A percentile compares a stretch with the other conserved stretches of the same genome.
phyloP scores from a whole-genome alignment of 2,888 invertebrate genomes.

The Aelia acuminata region DNA sequence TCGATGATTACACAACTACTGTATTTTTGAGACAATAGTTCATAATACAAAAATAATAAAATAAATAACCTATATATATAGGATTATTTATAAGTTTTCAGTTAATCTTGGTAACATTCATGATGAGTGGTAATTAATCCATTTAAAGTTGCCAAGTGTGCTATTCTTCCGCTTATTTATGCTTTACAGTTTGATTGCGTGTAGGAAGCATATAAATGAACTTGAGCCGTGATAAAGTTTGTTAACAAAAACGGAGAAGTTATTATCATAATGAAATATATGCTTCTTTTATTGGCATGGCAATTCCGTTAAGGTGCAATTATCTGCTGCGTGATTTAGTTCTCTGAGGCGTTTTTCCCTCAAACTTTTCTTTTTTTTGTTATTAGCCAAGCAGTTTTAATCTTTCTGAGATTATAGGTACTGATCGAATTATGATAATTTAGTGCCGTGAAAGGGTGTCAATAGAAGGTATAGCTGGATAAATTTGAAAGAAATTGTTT shows the following conservation, averaged over 20 bases:
- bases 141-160: conserved; percentile 11
- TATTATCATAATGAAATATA: conserved; percentile 11
- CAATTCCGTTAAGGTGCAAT: neutral
- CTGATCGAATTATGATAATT: too few species aligned
- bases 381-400: too few species aligned
- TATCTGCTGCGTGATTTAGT: neutral
- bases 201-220: conserved; percentile 1
- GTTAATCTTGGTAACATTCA: neutral
- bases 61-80: too few species aligned
- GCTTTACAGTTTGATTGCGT: neutral
- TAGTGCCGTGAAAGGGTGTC: too few species aligned
- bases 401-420: too few species aligned
- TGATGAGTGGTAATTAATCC: neutral
- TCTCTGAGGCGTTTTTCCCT: neutral
- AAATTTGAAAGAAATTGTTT: too few species aligned
- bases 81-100: too few species aligned
- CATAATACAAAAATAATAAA: too few species aligned
- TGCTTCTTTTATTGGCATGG: neutral
- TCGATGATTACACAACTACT: too few species aligned
- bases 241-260: neutral
- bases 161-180: neutral
- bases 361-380: neutral
- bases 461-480: too few species aligned
- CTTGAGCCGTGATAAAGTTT: neutral
- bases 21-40: too few species aligned